Percentiles rank a stretch among this genome's conserved stretches.
Conservation (phyloP, 2,888 invertebrate genomes). For the Sarcophaga variegata region DNA sequence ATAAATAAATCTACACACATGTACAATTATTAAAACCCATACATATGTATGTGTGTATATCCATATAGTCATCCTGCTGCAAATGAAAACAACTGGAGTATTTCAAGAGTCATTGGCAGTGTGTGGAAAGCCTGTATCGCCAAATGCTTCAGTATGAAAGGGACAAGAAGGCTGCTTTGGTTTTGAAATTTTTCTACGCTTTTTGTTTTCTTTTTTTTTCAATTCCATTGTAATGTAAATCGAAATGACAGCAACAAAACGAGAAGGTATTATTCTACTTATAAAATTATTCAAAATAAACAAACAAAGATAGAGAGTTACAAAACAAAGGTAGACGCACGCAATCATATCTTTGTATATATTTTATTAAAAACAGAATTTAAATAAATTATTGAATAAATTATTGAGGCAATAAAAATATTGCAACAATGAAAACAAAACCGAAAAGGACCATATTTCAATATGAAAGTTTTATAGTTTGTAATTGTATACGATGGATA, state of each 20-base stretch:
- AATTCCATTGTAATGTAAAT: conserved; percentile 24
- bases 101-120: neutral
- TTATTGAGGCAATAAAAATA: conserved; percentile 5
- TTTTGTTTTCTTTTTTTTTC: neutral
- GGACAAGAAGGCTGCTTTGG: neutral
- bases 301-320: neutral
- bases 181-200: neutral
- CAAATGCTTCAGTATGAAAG: neutral
- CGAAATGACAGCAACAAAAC: conserved; percentile 4
- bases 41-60: neutral
- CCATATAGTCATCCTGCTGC: neutral
- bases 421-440: conserved; percentile 6
- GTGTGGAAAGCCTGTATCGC: too few species aligned
- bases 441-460: conserved; percentile 38
- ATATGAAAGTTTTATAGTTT: conserved; percentile 22
- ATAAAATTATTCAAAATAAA: conserved; percentile 42
- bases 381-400: conserved; percentile 28
- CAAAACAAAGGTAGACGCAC: too few species aligned
- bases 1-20: conserved; percentile 43
- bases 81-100: neutral
- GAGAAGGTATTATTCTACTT: neutral
- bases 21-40: neutral
- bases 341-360: too few species aligned
- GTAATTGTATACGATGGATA: conserved; percentile 45
- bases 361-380: neutral